A percentile compares a stretch with the other conserved stretches of the same genome.
These are phyloP conservation scores for Busseola fusca DNA, from an alignment of 2,888 invertebrate species.

Conservation along the genomic window DNA sequence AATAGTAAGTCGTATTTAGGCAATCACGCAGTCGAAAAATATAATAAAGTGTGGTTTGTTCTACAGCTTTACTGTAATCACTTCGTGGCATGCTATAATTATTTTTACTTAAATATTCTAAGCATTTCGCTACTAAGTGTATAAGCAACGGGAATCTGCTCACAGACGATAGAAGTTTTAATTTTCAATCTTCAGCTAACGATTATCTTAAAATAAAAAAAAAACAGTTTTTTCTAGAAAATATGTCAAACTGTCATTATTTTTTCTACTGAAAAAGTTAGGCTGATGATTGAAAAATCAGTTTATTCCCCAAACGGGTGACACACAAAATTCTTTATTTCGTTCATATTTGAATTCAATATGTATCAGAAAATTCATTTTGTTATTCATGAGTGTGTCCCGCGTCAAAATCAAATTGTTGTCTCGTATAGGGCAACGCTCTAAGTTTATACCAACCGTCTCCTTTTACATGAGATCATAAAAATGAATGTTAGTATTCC, in stretches of 20 bases:
- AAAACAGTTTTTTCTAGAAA: neutral
- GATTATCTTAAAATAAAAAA: neutral
- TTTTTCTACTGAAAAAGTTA: neutral
- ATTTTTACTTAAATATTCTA: slow-evolving; percentile 29
- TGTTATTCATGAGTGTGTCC: slow-evolving; percentile 65
- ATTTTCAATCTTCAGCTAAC: neutral
- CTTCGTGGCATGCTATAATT: slow-evolving; percentile 23
- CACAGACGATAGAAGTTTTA: neutral
- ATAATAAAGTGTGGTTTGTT: slow-evolving; percentile 17
- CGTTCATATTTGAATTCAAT: slow-evolving; percentile 51
- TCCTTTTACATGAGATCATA: slow-evolving; percentile 48
- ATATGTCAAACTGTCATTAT: neutral
- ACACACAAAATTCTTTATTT: slow-evolving; percentile 10
- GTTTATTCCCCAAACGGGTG: slow-evolving; percentile 14
- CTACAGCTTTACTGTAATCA: slow-evolving; percentile 25
- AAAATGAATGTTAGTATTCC: slow-evolving; percentile 61
- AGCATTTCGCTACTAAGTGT: slow-evolving; percentile 8
- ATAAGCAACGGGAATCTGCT: slow-evolving; percentile 16
- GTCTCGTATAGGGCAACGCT: slow-evolving; percentile 40
- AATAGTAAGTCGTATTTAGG: slow-evolving; percentile 23
- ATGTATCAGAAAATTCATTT: slow-evolving; percentile 58
- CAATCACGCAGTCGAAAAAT: slow-evolving; percentile 31
- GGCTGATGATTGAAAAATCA: neutral
- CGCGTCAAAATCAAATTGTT: slow-evolving; percentile 66
- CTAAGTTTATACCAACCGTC: slow-evolving; percentile 22